Evolutionary conservation across 2,888 invertebrate species (phyloP).

Genomic region (Leptopilina drosophilae): DNA sequence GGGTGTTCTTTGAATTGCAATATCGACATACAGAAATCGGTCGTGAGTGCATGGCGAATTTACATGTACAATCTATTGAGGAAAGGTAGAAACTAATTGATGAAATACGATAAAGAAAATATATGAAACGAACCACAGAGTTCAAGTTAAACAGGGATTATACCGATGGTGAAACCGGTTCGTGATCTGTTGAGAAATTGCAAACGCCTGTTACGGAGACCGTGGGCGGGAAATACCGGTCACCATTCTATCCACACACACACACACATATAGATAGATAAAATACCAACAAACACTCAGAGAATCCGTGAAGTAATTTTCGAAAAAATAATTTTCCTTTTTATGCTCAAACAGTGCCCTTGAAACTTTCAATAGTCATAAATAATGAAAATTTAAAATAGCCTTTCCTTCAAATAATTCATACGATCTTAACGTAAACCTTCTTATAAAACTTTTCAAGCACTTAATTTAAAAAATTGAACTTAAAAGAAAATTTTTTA

Average conservation of each 20-base stretch:
- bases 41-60: not conserved
- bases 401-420: not conserved
- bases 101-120: slow-evolving; percentile 32
- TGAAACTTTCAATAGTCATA: slow-evolving; percentile 3
- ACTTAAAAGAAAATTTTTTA: no score
- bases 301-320: slow-evolving; percentile 2
- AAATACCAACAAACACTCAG: not conserved
- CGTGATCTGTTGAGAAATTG: slow-evolving; percentile 36
- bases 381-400: not conserved
- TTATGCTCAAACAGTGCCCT: not conserved
- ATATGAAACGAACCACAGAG: slow-evolving; percentile 29
- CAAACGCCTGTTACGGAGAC: slow-evolving; percentile 12
- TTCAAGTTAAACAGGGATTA: slow-evolving; percentile 31
- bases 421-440: not conserved
- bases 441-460: not conserved
- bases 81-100: slow-evolving; percentile 39
- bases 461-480: no score
- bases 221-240: slow-evolving; percentile 30
- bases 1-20: slow-evolving; percentile 16
- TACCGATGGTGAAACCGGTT: slow-evolving; percentile 33
- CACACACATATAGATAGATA: no score
- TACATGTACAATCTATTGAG: slow-evolving; percentile 28
- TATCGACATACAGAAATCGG: slow-evolving; percentile 3
- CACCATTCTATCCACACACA: not conserved
- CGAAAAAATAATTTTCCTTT: not conserved